Percentiles rank a stretch among this genome's conserved stretches.
Evolutionary conservation across 2,888 invertebrate genomes (phyloP).

Genomic region (Erannis defoliaria): DNA sequence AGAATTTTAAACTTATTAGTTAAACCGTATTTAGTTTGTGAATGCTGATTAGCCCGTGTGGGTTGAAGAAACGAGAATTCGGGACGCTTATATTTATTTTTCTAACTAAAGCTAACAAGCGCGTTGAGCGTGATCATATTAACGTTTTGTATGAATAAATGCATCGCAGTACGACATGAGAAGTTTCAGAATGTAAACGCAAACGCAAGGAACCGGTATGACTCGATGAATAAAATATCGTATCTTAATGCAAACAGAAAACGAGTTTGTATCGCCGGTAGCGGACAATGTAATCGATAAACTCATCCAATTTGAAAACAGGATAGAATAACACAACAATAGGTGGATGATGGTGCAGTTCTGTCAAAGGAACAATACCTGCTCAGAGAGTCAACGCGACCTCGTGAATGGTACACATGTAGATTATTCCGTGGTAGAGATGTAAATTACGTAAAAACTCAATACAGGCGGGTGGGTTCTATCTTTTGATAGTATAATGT

Average conservation of each 20-base stretch:
- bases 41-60: conserved; percentile 32
- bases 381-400: conserved; percentile 52
- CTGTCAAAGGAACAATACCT: conserved; percentile 56
- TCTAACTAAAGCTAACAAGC: conserved; percentile 14
- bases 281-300: conserved; percentile 73
- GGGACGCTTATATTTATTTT: conserved; percentile 24
- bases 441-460: conserved; percentile 81
- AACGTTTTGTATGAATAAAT: conserved; percentile 27
- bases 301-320: conserved; percentile 70
- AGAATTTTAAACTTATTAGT: conserved; percentile 49
- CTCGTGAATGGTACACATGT: conserved; percentile 44
- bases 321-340: conserved; percentile 63
- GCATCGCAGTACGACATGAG: conserved; percentile 22
- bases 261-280: conserved; percentile 59
- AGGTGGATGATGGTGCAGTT: conserved; percentile 67
- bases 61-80: conserved; percentile 3
- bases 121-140: conserved; percentile 21
- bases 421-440: conserved; percentile 63
- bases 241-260: conserved; percentile 43
- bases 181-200: conserved; percentile 39
- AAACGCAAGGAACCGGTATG: conserved; percentile 41
- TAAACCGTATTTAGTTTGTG: conserved; percentile 41
- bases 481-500: conserved; percentile 81
- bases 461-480: conserved; percentile 70
- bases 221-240: conserved; percentile 47